These are phyloP conservation scores for Odiellus spinosus DNA, from an alignment of 2,888 invertebrate genomes.

Conservation along the genomic window DNA sequence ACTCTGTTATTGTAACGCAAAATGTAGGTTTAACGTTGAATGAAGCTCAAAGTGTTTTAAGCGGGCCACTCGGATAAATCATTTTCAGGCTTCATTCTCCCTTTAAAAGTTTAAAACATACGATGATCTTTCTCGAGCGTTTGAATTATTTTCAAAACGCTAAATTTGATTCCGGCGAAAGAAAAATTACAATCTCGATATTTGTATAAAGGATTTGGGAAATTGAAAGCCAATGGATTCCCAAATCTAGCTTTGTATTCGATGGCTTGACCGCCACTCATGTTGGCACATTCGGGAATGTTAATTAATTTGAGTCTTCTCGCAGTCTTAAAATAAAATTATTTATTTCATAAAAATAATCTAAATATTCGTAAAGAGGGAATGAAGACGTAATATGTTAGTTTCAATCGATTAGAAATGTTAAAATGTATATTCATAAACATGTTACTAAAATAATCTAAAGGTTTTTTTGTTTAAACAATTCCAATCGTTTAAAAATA, in stretches of 20 bases:
- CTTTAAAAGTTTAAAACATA: constrained; percentile 18
- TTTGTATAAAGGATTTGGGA: constrained; percentile 45
- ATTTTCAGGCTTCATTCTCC: too few relatives aligned
- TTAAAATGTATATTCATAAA: too few relatives aligned
- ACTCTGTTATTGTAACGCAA: too few relatives aligned
- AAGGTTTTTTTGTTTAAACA: too few relatives aligned
- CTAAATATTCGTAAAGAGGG: too few relatives aligned
- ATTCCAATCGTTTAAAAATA: constrained; percentile 3
- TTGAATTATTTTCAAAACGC: constrained; percentile 38
- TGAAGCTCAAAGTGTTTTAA: too few relatives aligned
- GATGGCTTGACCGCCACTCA: constrained; percentile 71
- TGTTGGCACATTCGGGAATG: constrained; percentile 49
- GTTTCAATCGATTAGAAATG: too few relatives aligned
- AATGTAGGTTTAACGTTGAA: too few relatives aligned
- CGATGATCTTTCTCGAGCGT: constrained; percentile 43
- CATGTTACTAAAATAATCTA: neutral
- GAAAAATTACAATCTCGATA: constrained; percentile 75
- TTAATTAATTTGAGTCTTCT: constrained; percentile 66
- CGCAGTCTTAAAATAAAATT: constrained; percentile 42
- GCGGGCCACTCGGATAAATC: too few relatives aligned
- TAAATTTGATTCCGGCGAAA: constrained; percentile 64
- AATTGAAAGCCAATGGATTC: constrained; percentile 46
- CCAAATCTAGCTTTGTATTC: constrained; percentile 57
- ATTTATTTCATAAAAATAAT: too few relatives aligned
- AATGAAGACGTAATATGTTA: too few relatives aligned